Base-by-base conservation (phyloP, 2,113 vertebrate genomes). In the Tragulus kanchil region DNA sequence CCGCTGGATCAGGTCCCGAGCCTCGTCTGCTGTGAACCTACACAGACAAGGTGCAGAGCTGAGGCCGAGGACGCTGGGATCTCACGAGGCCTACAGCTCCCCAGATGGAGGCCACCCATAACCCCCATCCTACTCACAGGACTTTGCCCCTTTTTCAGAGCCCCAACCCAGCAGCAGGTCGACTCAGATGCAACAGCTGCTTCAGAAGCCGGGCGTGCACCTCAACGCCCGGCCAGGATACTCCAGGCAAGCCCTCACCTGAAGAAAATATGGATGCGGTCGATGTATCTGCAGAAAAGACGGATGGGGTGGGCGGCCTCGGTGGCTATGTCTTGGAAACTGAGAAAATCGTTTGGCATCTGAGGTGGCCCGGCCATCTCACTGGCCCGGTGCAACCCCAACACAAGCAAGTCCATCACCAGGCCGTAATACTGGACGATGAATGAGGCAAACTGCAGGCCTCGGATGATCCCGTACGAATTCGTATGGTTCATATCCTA, bases 401-500 rank as follows among this genome's bases (percentile, higher is more conserved):
- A 98, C 82, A 99, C 99, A 95, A 99, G 99, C 97, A 99, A 99
- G 97, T 99, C 99, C 99, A 99, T 99, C 98, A 99, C 99, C 77
- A 99, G 98, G 85, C 99, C 99, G 0, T 99, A 99, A 97, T 99
- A 99, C 98, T 99, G 99, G 21, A 99, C 99, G 0, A 99, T 99
- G 98, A 99, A 99, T 0, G 99, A 99, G 79, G 99, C 99, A 97
- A 99, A 99, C 99, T 99, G 99, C 89, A 99, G 99, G 23, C 99
- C 99, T 88, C 99, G 99, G 97, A 99, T 99, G 97, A 99, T 99
- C 52, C 99, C 99, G 0, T 99, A 99, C 9, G 99, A 99, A 98
- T 99, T 99, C 1, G 99, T 99, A 98, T 99, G 99, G 98, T 99
- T 99, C 99, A 99, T 99, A 98, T 99, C 99, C 99, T 99, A 98